Percentiles rank a stretch among this genome's conserved stretches.
Evolutionary conservation across 2,113 vertebrate species (phyloP).

Genomic region (Argyrosomus japonicus): DNA sequence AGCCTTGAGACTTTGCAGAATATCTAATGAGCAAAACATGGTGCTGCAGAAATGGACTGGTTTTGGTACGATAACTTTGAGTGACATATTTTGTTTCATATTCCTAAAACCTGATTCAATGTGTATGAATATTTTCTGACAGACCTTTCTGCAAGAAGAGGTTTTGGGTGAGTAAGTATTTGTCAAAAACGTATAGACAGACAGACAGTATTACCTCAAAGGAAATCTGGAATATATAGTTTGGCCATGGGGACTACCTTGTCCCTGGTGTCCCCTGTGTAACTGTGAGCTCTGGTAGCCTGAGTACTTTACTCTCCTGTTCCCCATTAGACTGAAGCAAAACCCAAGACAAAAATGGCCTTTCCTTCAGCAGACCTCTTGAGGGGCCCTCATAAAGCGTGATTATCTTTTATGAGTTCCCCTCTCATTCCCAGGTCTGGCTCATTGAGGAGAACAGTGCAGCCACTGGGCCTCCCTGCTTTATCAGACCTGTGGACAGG

Average conservation of each 20-base stretch:
- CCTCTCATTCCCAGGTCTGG: conserved; percentile 70
- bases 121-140: not conserved
- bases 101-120: no score
- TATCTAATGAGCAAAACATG: not conserved
- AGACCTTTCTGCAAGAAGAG: not conserved
- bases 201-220: not conserved
- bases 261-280: not conserved
- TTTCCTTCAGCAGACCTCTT: conserved; percentile 59
- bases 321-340: conserved; percentile 61
- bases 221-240: not conserved
- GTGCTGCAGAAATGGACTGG: not conserved
- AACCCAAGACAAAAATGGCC: conserved; percentile 59
- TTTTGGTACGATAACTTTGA: not conserved
- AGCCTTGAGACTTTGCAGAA: not conserved
- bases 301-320: conserved; percentile 46
- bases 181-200: not conserved
- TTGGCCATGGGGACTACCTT: conserved; percentile 13
- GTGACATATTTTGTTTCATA: not conserved
- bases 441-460: conserved; percentile 45
- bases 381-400: conserved; percentile 75
- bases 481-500: conserved; percentile 59
- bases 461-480: conserved; percentile 52
- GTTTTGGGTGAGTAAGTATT: not conserved
- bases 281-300: conserved; percentile 33
- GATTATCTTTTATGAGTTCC: conserved; percentile 80